A percentile compares a stretch with the other conserved stretches of the same genome.
Evolutionary conservation across 1,140 invertebrate genomes (phyloP).

Genomic region (Saccostrea echinata): DNA sequence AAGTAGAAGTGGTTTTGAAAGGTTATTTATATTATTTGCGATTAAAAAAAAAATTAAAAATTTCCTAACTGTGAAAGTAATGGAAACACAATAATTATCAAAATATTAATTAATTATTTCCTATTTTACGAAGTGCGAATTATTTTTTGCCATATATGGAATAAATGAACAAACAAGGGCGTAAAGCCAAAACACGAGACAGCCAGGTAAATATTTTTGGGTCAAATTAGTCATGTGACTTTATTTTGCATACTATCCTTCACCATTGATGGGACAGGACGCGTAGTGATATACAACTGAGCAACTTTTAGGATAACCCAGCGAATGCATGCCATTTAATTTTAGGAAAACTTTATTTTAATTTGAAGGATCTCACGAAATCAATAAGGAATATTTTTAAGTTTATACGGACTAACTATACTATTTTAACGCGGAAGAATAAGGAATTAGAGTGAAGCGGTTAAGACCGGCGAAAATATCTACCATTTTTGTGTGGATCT

Average conservation of each 20-base stretch:
- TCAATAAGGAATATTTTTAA: not conserved
- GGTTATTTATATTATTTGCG: no score
- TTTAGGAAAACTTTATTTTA: not conserved
- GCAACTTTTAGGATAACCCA: not conserved
- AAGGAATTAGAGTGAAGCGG: conserved; percentile 27
- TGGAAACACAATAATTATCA: no score
- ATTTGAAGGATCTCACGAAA: not conserved
- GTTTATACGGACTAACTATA: not conserved
- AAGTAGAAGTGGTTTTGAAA: no score
- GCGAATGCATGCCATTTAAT: not conserved
- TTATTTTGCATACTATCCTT: conserved; percentile 33
- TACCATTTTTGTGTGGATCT: conserved; percentile 32
- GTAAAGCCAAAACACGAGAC: conserved; percentile 38
- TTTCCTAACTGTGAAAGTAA: no score
- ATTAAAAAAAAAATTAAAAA: no score
- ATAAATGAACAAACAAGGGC: conserved; percentile 7
- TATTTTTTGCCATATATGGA: conserved; percentile 28
- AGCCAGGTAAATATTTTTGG: conserved; percentile 46
- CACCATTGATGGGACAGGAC: not conserved
- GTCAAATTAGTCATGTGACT: conserved; percentile 52
- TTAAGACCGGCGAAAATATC: conserved; percentile 2
- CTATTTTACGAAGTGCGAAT: not conserved
- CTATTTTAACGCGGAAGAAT: not conserved
- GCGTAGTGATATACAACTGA: not conserved
- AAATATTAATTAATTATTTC: no score